Conservation (phyloP, 2,888 invertebrate genomes). For the Stomorhina lunata region DNA sequence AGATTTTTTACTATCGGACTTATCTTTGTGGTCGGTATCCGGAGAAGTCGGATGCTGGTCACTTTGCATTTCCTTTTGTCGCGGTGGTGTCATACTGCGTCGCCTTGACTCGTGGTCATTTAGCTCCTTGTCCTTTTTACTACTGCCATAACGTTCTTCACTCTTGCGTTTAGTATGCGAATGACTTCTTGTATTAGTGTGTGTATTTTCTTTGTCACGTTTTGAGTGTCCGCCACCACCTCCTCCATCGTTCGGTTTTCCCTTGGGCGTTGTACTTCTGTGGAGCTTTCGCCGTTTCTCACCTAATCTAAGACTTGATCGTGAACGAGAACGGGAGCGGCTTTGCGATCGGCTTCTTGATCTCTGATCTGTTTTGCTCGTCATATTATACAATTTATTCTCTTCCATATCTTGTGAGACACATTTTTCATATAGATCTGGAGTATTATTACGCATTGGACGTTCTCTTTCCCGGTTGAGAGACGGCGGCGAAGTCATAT, state of each 20-base stretch:
- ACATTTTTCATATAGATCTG: conserved; percentile 66
- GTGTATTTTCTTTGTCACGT: conserved; percentile 39
- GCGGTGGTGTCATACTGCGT: conserved; percentile 62
- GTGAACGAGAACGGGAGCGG: conserved; percentile 57
- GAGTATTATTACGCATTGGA: conserved; percentile 51
- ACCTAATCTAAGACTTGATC: conserved; percentile 26
- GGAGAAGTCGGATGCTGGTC: conserved; percentile 51
- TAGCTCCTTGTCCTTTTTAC: conserved; percentile 46
- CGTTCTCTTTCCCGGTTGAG: conserved; percentile 47
- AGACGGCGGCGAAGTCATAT: conserved; percentile 6
- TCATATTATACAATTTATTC: conserved; percentile 54
- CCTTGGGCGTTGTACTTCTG: conserved; percentile 62
- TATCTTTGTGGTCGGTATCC: conserved; percentile 54
- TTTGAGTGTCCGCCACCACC: conserved; percentile 44
- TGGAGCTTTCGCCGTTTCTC: conserved; percentile 62
- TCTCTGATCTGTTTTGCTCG: conserved; percentile 42
- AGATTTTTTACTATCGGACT: conserved; percentile 54
- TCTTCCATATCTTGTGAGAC: conserved; percentile 65
- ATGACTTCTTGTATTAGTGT: conserved; percentile 22
- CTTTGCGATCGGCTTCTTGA: conserved; percentile 35
- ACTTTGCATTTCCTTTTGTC: conserved; percentile 67
- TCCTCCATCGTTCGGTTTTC: conserved; percentile 54
- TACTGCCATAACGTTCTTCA: conserved; percentile 43
- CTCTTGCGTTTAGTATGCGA: conserved; percentile 42
- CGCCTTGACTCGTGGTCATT: conserved; percentile 44